These are phyloP conservation scores for Thunnus albacares DNA, from an alignment of 2,797 vertebrate genomes.

Conservation along the genomic window DNA sequence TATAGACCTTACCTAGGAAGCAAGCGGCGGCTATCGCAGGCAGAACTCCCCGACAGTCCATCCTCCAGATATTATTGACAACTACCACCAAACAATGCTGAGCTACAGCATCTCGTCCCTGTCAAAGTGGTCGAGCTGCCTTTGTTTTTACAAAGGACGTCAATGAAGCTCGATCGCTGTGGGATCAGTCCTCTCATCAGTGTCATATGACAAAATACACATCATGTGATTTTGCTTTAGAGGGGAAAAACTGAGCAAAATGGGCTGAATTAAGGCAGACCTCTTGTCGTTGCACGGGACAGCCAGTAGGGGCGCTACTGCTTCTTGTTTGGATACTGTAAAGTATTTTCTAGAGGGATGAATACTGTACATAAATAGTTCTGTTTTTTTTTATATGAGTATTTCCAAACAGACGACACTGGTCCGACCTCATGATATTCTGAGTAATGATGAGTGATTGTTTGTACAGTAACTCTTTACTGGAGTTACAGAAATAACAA, in stretches of 20 bases:
- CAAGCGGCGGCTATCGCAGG: conserved; percentile 69
- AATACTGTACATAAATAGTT: neutral
- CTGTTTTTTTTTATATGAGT: neutral
- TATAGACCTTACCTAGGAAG: conserved; percentile 76
- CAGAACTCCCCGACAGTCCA: conserved; percentile 70
- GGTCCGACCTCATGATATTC: neutral
- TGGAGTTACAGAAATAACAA: conserved; percentile 7
- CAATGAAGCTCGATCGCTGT: conserved; percentile 1
- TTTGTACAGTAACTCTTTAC: conserved; percentile 32
- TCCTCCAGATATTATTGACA: conserved; percentile 63
- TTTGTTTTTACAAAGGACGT: conserved; percentile 55
- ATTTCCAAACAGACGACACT: neutral
- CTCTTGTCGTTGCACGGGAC: conserved; percentile 21
- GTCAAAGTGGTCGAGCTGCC: conserved; percentile 46
- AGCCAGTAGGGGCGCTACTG: conserved; percentile 51
- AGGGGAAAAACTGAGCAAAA: conserved; percentile 47
- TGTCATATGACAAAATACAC: conserved; percentile 84
- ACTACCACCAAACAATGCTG: conserved; percentile 37
- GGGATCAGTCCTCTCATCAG: conserved; percentile 66
- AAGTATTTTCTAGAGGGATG: neutral
- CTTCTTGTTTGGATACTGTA: neutral
- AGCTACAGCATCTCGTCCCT: conserved; percentile 70
- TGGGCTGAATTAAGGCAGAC: conserved; percentile 25
- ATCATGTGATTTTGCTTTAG: conserved; percentile 85
- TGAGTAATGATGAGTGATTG: conserved; percentile 19